A percentile compares a stretch with the other conserved stretches of the same genome.
Evolutionary conservation across 30 jellyfish, hydroid and myxozoan genomes (phyloP).

Genomic region (Turritopsis dohrnii): DNA sequence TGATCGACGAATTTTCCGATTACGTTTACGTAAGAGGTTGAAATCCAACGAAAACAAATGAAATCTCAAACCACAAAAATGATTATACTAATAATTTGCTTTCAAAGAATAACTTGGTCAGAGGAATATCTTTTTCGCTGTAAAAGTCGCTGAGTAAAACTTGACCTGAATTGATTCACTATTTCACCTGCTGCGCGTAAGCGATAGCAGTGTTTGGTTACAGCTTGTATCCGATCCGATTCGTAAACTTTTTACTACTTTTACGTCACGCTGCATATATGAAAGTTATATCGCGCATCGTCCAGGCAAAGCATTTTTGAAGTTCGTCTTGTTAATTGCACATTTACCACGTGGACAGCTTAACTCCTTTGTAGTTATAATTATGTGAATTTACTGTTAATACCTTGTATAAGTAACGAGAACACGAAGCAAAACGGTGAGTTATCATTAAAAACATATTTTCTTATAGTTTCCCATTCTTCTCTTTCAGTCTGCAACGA

Average conservation of each 20-base stretch:
- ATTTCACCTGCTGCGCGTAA: background rate
- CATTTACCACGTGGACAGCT: background rate
- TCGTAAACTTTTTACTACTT: background rate
- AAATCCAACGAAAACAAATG: too few relatives aligned
- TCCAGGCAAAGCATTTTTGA: background rate
- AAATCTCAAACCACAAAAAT: too few relatives aligned
- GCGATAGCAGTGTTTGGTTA: background rate
- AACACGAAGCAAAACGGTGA: background rate
- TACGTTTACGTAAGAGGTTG: too few relatives aligned
- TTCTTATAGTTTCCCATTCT: background rate
- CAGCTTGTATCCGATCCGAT: background rate
- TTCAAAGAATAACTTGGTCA: too few relatives aligned
- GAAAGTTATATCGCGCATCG: background rate
- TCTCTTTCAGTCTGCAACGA: too few relatives aligned
- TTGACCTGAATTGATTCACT: too few relatives aligned
- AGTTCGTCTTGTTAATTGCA: too few relatives aligned
- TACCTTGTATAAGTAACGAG: background rate
- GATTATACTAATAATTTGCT: too few relatives aligned
- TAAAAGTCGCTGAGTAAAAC: too few relatives aligned
- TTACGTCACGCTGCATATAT: background rate
- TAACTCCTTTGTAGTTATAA: background rate
- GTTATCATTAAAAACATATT: background rate
- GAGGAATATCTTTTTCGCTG: too few relatives aligned
- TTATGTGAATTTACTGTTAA: too few relatives aligned
- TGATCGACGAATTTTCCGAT: too few relatives aligned